Evolutionary conservation across 2,888 invertebrate genomes (phyloP).

Genomic region (Dicroscelio sp.): DNA sequence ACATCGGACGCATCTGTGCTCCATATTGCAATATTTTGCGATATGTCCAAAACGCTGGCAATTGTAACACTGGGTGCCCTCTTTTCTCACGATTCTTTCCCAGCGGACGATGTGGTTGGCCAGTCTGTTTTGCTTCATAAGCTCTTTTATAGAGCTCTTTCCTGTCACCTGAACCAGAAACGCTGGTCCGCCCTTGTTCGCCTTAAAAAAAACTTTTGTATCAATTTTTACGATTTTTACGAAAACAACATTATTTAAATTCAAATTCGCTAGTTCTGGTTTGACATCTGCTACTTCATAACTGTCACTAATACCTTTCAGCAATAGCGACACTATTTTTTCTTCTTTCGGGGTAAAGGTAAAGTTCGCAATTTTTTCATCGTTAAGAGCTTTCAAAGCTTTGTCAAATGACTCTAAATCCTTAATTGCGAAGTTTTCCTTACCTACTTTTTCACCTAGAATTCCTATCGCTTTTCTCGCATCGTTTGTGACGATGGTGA

Average conservation of each 20-base stretch:
- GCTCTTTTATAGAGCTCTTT: background rate
- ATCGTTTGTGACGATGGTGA: too few relatives aligned
- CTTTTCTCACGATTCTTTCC: slow-evolving; percentile 26
- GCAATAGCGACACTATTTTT: background rate
- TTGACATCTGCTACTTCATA: background rate
- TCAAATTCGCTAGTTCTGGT: background rate
- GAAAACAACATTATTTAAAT: background rate
- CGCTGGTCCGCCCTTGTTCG: background rate
- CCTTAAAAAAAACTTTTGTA: background rate
- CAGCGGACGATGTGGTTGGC: slow-evolving; percentile 20
- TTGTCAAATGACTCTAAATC: too few relatives aligned
- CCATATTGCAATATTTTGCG: slow-evolving; percentile 10
- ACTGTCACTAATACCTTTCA: background rate
- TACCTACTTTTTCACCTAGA: too few relatives aligned
- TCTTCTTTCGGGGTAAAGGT: background rate
- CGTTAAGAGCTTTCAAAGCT: too few relatives aligned
- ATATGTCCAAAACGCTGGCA: slow-evolving; percentile 38
- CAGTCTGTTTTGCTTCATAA: background rate
- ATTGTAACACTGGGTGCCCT: background rate
- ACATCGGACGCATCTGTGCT: slow-evolving; percentile 44
- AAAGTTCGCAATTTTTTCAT: too few relatives aligned
- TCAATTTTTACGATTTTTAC: background rate
- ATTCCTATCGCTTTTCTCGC: too few relatives aligned
- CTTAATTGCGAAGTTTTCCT: too few relatives aligned
- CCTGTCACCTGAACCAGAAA: background rate